phyloP scores from a whole-genome alignment of 1,140 invertebrate species.

The Goniozus legneri region DNA sequence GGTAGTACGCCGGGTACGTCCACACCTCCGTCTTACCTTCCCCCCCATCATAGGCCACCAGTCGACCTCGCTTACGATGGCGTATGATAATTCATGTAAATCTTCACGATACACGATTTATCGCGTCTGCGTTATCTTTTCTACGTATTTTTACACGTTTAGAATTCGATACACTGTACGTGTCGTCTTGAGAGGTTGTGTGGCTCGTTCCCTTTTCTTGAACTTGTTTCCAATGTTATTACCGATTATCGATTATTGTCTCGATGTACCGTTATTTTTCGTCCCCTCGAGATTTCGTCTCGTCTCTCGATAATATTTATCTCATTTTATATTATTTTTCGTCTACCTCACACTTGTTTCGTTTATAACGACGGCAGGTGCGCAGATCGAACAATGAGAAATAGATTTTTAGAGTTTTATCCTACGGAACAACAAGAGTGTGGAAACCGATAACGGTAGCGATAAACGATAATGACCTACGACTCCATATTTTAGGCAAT shows the following conservation, averaged over 20 bases:
- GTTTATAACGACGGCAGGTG: no score
- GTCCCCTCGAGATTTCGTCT: neutral
- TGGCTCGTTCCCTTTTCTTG: conserved; percentile 6
- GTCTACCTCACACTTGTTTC: no score
- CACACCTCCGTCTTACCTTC: conserved; percentile 48
- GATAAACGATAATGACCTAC: no score
- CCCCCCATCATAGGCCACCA: conserved; percentile 46
- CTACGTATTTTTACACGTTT: conserved; percentile 44
- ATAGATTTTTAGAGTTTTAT: no score
- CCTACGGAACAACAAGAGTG: no score
- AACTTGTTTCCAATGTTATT: neutral
- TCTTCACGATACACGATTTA: conserved; percentile 1
- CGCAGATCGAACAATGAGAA: no score
- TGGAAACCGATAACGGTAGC: no score
- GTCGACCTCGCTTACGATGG: conserved; percentile 51
- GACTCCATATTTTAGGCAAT: no score
- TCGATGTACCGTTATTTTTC: no score
- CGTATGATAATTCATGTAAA: conserved; percentile 52
- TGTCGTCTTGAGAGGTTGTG: neutral
- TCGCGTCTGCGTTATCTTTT: conserved; percentile 33
- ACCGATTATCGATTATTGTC: conserved; percentile 1
- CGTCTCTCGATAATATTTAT: no score
- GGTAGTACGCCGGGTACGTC: conserved; percentile 37
- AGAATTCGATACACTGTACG: conserved; percentile 13
- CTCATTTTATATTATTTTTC: no score